These are phyloP conservation scores for Notothenia coriiceps DNA, from an alignment of 2,113 vertebrate genomes.

Conservation along the genomic window DNA sequence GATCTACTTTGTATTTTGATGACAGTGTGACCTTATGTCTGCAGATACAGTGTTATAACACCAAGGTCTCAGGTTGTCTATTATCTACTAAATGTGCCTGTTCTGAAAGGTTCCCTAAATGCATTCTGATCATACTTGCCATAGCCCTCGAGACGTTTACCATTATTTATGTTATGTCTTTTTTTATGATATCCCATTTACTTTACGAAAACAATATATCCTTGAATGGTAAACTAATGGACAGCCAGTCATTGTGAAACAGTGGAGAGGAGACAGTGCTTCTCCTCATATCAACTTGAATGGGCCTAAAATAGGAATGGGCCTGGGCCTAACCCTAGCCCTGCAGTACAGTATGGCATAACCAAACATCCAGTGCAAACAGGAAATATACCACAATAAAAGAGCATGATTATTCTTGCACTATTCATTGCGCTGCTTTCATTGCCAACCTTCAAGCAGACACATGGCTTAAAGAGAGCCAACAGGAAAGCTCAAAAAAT, in stretches of 20 bases:
- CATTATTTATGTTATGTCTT: background rate
- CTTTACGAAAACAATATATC: too few species aligned
- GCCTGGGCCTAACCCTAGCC: too few species aligned
- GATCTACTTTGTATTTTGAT: background rate
- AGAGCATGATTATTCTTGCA: background rate
- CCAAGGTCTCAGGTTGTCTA: background rate
- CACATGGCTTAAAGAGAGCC: too few species aligned
- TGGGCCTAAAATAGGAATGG: too few species aligned
- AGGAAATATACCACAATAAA: background rate
- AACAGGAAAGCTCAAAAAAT: background rate
- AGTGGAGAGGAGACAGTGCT: too few species aligned
- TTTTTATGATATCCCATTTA: too few species aligned
- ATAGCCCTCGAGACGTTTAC: background rate
- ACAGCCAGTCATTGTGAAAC: too few species aligned
- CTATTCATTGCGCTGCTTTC: background rate
- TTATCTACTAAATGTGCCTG: background rate
- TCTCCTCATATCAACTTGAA: too few species aligned
- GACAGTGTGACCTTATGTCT: background rate
- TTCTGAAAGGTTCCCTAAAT: background rate
- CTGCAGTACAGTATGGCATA: too few species aligned
- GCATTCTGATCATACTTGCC: too few species aligned
- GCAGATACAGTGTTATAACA: background rate
- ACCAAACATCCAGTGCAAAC: too few species aligned
- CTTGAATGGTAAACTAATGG: too few species aligned
- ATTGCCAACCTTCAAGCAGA: background rate